Conservation (phyloP, 2,113 vertebrate genomes). For the Larimichthys polyactis region DNA sequence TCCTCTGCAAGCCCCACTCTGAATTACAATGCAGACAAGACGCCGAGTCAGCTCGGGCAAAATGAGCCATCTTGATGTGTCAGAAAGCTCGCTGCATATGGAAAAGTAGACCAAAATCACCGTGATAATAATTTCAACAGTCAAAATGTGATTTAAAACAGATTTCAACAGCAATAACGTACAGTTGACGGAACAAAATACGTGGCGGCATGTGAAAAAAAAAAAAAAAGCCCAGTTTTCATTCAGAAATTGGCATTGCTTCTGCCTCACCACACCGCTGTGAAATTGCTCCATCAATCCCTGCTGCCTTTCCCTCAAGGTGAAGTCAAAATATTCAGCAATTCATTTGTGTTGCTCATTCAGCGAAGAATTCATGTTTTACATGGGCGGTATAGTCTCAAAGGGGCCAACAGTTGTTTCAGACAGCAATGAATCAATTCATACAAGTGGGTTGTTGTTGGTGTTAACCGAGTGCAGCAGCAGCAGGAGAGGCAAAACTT, state of each 20-base stretch:
- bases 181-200: background rate
- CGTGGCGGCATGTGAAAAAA: background rate
- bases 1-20: conserved; percentile 49
- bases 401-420: conserved; percentile 52
- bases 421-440: conserved; percentile 63
- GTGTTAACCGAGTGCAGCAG: conserved; percentile 24
- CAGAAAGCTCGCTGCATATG: conserved; percentile 10
- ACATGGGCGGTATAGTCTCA: conserved; percentile 62
- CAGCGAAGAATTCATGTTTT: conserved; percentile 66
- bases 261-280: conserved; percentile 33
- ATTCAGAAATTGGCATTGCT: conserved; percentile 17
- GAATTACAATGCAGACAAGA: conserved; percentile 70
- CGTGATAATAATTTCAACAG: conserved; percentile 5
- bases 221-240: conserved; percentile 5
- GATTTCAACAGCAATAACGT: background rate
- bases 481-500: conserved; percentile 24
- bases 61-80: conserved; percentile 48
- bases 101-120: conserved; percentile 6
- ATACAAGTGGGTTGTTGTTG: conserved; percentile 54
- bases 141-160: background rate
- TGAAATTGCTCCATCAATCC: conserved; percentile 70
- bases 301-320: conserved; percentile 38
- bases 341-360: conserved; percentile 66
- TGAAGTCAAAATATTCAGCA: conserved; percentile 65
- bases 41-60: conserved; percentile 67